Conservation (phyloP, 2,113 vertebrate genomes). For the Tetraodon nigroviridis region DNA sequence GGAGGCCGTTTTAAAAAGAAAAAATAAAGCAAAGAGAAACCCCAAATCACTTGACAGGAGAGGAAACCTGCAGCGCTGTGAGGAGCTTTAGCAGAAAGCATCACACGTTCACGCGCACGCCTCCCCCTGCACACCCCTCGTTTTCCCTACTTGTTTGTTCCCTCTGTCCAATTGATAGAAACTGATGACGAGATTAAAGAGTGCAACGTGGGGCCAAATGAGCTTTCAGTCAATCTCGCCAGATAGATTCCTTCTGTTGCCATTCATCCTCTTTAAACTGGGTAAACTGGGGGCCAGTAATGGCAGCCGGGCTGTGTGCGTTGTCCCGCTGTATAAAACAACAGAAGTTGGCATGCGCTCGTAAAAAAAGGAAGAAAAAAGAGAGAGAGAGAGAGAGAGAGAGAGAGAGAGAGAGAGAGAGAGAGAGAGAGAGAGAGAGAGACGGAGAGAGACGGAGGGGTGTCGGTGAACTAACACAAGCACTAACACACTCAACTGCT, state of each 20-base stretch:
- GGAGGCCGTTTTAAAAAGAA: conserved; percentile 33
- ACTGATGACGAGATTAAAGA: conserved; percentile 39
- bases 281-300: conserved; percentile 7
- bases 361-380: no score
- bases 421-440: no score
- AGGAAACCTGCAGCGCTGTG: conserved; percentile 47
- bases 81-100: conserved; percentile 63
- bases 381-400: no score
- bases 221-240: conserved; percentile 26
- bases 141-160: conserved; percentile 32
- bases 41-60: conserved; percentile 52
- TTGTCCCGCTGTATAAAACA: neutral
- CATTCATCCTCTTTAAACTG: neutral
- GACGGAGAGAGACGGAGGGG: neutral
- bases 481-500: neutral
- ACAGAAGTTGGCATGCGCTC: neutral
- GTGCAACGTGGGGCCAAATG: conserved; percentile 29
- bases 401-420: no score
- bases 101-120: conserved; percentile 39
- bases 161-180: conserved; percentile 39
- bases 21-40: conserved; percentile 25
- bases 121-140: neutral
- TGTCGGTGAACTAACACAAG: no score
- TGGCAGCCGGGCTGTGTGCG: neutral
- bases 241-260: conserved; percentile 20